These are phyloP conservation scores for Subanguina moxae DNA, from an alignment of 1,140 invertebrate genomes.

Conservation along the genomic window DNA sequence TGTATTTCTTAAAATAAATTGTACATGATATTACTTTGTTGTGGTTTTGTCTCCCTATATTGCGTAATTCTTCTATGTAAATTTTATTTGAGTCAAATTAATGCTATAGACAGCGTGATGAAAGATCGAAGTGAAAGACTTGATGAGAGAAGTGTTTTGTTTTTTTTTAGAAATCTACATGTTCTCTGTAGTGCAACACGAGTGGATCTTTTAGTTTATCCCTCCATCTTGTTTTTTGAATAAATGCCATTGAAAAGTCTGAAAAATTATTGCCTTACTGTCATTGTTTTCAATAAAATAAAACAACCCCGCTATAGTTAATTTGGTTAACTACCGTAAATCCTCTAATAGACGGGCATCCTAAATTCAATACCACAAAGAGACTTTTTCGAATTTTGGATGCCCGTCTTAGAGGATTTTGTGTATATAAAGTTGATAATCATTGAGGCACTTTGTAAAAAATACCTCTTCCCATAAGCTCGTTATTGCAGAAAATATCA, in stretches of 20 bases:
- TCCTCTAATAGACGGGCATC: no score
- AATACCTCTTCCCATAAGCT: constrained; percentile 90
- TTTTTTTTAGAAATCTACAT: constrained; percentile 33
- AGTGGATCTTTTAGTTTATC: constrained; percentile 66
- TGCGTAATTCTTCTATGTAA: no score
- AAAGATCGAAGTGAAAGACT: no score
- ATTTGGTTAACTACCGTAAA: no score
- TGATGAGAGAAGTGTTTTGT: no score
- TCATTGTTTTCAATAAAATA: not conserved
- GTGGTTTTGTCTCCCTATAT: no score
- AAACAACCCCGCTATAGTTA: not conserved
- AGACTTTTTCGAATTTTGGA: not conserved
- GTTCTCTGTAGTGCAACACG: constrained; percentile 33
- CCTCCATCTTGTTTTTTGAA: constrained; percentile 92
- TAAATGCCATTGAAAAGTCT: constrained; percentile 96
- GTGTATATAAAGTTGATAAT: not conserved
- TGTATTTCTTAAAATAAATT: no score
- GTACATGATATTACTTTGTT: no score
- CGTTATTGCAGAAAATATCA: constrained; percentile 96
- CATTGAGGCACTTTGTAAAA: constrained; percentile 66
- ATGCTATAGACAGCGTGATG: no score
- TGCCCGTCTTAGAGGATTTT: not conserved
- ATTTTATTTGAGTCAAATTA: no score
- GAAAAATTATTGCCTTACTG: no score
- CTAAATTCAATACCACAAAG: not conserved